These are phyloP conservation scores for Vipera ursinii DNA, from an alignment of 2,797 vertebrate species.

Conservation along the genomic window DNA sequence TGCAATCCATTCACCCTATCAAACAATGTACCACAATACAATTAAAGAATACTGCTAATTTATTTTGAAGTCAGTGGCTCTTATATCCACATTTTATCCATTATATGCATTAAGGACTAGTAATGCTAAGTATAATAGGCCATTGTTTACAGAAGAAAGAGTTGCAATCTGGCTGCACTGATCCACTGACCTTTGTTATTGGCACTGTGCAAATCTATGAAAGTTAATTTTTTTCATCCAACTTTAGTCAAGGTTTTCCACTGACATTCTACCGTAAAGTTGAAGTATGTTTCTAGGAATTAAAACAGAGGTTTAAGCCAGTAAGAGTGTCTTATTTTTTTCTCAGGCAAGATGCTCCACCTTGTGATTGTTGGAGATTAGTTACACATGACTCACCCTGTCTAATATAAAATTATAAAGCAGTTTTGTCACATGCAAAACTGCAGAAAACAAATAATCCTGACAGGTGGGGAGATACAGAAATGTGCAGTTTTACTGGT, in stretches of 20 bases:
- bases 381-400: neutral
- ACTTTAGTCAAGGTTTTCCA: neutral
- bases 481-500: neutral
- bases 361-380: neutral
- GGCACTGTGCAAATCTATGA: neutral
- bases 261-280: neutral
- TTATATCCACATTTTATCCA: neutral
- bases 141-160: neutral
- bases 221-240: neutral
- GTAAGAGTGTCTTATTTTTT: neutral
- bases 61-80: neutral
- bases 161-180: neutral
- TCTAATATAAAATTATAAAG: neutral
- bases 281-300: neutral
- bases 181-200: neutral
- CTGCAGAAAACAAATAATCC: neutral
- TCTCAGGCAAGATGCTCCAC: neutral
- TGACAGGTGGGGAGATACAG: neutral
- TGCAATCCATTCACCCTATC: neutral
- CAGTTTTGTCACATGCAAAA: neutral
- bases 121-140: neutral
- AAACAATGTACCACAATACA: neutral
- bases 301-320: neutral
- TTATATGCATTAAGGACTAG: neutral
- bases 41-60: neutral